Evolutionary conservation across 2,113 vertebrate species (phyloP), one percentile per base, ranked within the genome.

Genomic region (Lanius collurio): DNA sequence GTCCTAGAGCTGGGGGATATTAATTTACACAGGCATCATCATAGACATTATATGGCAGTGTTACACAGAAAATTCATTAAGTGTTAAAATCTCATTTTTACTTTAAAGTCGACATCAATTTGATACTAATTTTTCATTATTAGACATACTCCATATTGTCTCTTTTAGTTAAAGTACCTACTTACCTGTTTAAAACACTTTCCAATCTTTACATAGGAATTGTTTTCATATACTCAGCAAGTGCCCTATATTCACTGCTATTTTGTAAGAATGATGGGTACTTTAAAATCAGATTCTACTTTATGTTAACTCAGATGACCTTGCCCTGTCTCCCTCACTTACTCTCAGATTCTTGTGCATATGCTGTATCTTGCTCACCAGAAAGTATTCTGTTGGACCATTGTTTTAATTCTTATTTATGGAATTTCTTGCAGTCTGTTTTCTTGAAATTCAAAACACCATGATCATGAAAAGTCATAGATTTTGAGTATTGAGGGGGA

Each of bases 391-490:
- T 50, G 8, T 52, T 37, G 47, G 39, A 68, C 14, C 7, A 6
- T 26, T 69, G 7, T 13, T 77, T 87, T 37, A 70, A 42, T 75
- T 75, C 6, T 30, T 71, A 21, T 44, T 53, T 31, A 31, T 78
- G 15, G 7, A 68, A 57, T 64, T 65, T 57, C 28, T 77, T 81
- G 7, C 13, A 37, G 31, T 37, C 47, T n/a, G 2, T 92, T 83
- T 89, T 77, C 19, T 71, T 63, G 41, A 63, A 55, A 82, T 85
- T 77, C 12, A 37, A 35, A 74, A 73, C 12, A 62, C 8, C 1
- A 7, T 1, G 2, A 6, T 28, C 0, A 6, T 70, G 44, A 59
- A 79, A 67, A 26, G 18, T 31, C 2, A 0, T 28, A 31, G 31
- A 46, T 6, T 70, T 10, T 82, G 33, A 74, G 35, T 49, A 15